Evolutionary conservation across 92 coral and sea anemone genomes (phyloP).

Genomic region (Epizoanthus fatuus): DNA sequence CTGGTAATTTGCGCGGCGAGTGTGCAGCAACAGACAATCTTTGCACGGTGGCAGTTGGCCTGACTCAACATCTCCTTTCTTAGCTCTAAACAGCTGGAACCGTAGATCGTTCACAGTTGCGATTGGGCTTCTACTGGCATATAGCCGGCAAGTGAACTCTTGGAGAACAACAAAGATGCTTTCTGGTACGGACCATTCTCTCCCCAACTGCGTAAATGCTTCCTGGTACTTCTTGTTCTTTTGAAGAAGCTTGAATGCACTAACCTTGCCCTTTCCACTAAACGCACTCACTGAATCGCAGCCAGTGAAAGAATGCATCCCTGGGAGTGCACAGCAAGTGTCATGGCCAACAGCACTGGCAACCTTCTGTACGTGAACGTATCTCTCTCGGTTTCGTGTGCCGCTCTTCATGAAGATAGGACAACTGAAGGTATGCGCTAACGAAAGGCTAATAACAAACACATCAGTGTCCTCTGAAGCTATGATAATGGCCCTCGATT

Average conservation of each 20-base stretch:
- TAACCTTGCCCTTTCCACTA: slow-evolving; percentile 57
- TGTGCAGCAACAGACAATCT: slow-evolving; percentile 69
- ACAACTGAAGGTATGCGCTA: slow-evolving; percentile 40
- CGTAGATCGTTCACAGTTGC: slow-evolving; percentile 62
- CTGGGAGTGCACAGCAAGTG: slow-evolving; percentile 53
- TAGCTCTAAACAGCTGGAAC: slow-evolving; percentile 59
- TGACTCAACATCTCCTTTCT: slow-evolving; percentile 73
- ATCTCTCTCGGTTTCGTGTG: slow-evolving; percentile 44
- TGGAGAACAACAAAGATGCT: slow-evolving; percentile 53
- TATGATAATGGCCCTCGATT: slow-evolving; percentile 43
- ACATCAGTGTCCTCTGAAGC: slow-evolving; percentile 58
- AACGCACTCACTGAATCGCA: slow-evolving; percentile 67
- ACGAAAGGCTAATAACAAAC: slow-evolving; percentile 43
- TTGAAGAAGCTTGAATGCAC: slow-evolving; percentile 45
- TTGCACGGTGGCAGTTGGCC: slow-evolving; percentile 73
- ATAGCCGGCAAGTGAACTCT: slow-evolving; percentile 65
- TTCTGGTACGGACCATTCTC: slow-evolving; percentile 55
- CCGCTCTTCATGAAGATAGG: slow-evolving; percentile 50
- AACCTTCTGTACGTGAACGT: slow-evolving; percentile 57
- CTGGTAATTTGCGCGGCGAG: slow-evolving; percentile 72
- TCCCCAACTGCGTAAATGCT: slow-evolving; percentile 59
- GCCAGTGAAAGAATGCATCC: slow-evolving; percentile 68
- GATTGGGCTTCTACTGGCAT: slow-evolving; percentile 37
- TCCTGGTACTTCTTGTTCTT: slow-evolving; percentile 58
- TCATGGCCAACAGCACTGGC: slow-evolving; percentile 58